phyloP scores from a whole-genome alignment of 2,888 invertebrate species.

The Parapristionchus giblindavisi region DNA sequence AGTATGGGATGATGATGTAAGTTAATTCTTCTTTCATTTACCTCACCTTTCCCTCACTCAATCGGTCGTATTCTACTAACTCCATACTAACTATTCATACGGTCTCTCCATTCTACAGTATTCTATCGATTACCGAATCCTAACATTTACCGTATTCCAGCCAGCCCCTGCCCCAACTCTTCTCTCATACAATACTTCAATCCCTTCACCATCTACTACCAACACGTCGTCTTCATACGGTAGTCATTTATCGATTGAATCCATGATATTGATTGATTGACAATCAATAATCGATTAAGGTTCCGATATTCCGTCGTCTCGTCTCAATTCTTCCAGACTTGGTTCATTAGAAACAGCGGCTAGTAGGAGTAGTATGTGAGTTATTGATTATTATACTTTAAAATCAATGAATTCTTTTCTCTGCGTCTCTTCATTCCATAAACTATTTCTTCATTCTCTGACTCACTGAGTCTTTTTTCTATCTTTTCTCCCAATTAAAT shows the following conservation, averaged over 20 bases:
- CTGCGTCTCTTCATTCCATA: too few relatives aligned
- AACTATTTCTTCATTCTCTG: too few relatives aligned
- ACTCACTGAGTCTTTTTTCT: too few relatives aligned
- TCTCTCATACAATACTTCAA: constrained; percentile 8
- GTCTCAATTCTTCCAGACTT: background rate
- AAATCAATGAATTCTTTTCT: too few relatives aligned
- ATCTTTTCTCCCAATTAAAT: too few relatives aligned
- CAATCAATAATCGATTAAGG: background rate
- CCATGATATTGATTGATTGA: background rate
- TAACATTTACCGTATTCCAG: background rate
- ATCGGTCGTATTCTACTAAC: background rate
- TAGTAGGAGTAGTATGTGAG: constrained; percentile 30
- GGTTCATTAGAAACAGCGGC: constrained; percentile 25
- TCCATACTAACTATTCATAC: too few relatives aligned
- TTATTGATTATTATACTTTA: constrained; percentile 11
- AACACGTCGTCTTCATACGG: background rate
- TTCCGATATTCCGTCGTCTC: background rate
- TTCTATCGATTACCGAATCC: background rate
- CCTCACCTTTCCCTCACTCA: background rate
- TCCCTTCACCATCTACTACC: background rate
- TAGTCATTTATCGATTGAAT: constrained; percentile 8
- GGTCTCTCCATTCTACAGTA: background rate
- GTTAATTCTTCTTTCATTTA: background rate
- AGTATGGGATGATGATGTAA: constrained; percentile 23
- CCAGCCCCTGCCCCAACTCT: background rate